Evolutionary conservation across 2,888 invertebrate species (phyloP).

Genomic region (Chloroclystis v-ata): DNA sequence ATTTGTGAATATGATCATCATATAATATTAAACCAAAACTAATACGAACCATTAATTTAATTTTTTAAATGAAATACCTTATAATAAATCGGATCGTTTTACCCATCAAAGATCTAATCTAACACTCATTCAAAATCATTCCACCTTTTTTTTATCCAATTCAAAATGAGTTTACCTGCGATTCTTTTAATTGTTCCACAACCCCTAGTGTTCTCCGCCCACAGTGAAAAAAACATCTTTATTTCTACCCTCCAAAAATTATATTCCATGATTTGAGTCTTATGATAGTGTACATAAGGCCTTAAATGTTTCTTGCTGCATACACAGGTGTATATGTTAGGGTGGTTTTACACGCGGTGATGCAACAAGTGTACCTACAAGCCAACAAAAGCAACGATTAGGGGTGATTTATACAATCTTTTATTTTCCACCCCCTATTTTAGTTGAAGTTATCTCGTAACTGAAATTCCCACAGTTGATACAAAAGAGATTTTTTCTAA

Average conservation of each 20-base stretch:
- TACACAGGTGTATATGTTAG: slow-evolving; percentile 8
- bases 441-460: slow-evolving; percentile 57
- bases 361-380: slow-evolving; percentile 71
- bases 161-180: slow-evolving; percentile 66
- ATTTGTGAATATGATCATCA: not conserved
- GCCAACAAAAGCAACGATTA: slow-evolving; percentile 67
- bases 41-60: slow-evolving; percentile 1
- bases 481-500: slow-evolving; percentile 37
- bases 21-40: not conserved
- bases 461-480: slow-evolving; percentile 72
- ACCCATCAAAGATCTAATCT: slow-evolving; percentile 20
- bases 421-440: slow-evolving; percentile 69
- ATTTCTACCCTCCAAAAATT: not conserved
- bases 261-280: slow-evolving; percentile 25
- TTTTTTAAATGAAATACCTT: slow-evolving; percentile 5
- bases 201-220: slow-evolving; percentile 67
- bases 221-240: slow-evolving; percentile 12
- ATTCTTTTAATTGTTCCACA: slow-evolving; percentile 67
- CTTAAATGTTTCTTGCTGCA: not conserved
- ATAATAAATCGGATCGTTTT: slow-evolving; percentile 14
- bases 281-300: slow-evolving; percentile 23
- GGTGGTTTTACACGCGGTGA: slow-evolving; percentile 48
- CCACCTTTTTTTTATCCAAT: slow-evolving; percentile 45
- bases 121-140: slow-evolving; percentile 46
- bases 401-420: slow-evolving; percentile 72